Percentiles rank a stretch among this genome's conserved stretches.
These are phyloP conservation scores for Ia io DNA, from an alignment of 2,113 vertebrate genomes.

Conservation along the genomic window DNA sequence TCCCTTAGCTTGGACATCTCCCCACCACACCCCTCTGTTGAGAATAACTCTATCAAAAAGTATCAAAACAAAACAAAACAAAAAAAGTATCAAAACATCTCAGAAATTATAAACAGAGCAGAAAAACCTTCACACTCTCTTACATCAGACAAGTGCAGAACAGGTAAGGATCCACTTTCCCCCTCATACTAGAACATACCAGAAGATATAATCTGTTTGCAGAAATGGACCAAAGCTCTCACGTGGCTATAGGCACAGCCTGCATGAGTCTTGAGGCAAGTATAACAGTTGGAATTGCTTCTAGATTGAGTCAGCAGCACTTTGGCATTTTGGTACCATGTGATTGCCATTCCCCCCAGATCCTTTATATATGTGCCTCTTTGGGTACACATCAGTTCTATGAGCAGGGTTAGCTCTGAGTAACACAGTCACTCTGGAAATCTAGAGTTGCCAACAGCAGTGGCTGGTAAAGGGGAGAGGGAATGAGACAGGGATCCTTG, in stretches of 20 bases:
- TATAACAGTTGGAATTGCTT: conserved; percentile 54
- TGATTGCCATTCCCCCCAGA: background rate
- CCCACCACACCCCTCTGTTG: background rate
- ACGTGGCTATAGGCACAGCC: conserved; percentile 55
- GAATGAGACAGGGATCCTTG: background rate
- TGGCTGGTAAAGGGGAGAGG: background rate
- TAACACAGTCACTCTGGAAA: background rate
- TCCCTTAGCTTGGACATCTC: background rate
- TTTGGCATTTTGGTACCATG: conserved; percentile 54
- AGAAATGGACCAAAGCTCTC: conserved; percentile 67
- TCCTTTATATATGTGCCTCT: background rate
- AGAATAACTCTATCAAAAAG: background rate
- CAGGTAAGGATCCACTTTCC: background rate
- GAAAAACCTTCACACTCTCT: background rate
- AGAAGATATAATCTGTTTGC: conserved; percentile 71
- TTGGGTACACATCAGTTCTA: background rate
- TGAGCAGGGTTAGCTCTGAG: conserved; percentile 20
- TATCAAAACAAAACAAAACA: background rate
- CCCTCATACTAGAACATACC: conserved; percentile 62
- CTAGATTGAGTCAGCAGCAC: conserved; percentile 41
- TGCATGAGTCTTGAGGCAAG: conserved; percentile 34
- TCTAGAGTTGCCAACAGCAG: background rate
- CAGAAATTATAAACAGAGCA: background rate
- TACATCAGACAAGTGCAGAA: background rate
- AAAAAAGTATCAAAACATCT: background rate